Evolutionary conservation across 2,797 vertebrate species (phyloP), one percentile per base, ranked within the genome.

Genomic region (Pampus argenteus): DNA sequence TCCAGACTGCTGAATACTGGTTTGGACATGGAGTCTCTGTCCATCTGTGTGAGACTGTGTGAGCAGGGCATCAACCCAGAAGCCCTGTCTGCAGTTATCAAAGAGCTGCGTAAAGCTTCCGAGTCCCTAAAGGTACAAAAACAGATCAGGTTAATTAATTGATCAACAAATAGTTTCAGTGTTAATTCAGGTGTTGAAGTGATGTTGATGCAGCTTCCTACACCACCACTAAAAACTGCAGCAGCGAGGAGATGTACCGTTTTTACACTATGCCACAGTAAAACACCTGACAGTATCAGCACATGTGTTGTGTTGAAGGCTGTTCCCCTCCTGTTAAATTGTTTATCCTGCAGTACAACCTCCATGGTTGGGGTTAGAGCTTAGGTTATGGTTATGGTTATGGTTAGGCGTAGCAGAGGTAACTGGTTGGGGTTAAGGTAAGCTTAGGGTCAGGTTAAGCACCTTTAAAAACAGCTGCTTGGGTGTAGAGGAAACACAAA

Each of bases 21-120:
- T 22, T 90, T 99, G 89, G 97, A 99, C 78, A 96, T 99, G 96
- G 98, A 99, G 92, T 99, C 98, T 0, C 81, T 99, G 63, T 98
- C 98, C 28, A 99, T 99, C 83, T 99, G 98, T 88, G 98, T 99
- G 18, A 92, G 97, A 34, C 95, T 99, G 48, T 99, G 98, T 87
- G 98, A 99, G 70, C 98, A 99, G 90, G 98, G 98, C 11, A 99
- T 99, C 92, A 99, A 99, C 79, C 98, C 98, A 38, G 98, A 99
- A 88, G 98, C 98, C 0, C 84, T 99, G 20, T 98, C 98, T 0
- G 96, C 96, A 1, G 98, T 99, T 56, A 99, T 99, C 86, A 99
- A 98, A 86, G 98, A 99, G 60, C 94, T 99, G 17, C 95, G 97
- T 0, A 99, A 96, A 91, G 97, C 97, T 15, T 95, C 96, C 0